phyloP scores from a whole-genome alignment of 2,797 vertebrate species.

The Schizopygopsis malacanthus region DNA sequence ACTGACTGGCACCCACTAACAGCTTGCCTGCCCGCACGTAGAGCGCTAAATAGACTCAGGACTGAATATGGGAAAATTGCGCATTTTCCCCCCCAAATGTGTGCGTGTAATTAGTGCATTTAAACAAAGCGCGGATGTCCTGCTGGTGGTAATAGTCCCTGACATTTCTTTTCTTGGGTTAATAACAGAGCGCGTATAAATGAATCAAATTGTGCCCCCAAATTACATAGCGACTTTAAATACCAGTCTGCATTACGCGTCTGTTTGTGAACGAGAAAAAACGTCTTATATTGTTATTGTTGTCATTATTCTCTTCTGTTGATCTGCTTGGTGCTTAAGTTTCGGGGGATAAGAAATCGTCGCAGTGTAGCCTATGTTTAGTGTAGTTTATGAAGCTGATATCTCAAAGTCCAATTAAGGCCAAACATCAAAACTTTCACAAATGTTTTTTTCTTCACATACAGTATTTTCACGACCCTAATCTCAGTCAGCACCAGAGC shows the following conservation, averaged over 20 bases:
- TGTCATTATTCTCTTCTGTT: slow-evolving; percentile 77
- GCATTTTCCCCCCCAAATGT: slow-evolving; percentile 69
- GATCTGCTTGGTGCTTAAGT: slow-evolving; percentile 78
- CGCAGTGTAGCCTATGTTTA: slow-evolving; percentile 37
- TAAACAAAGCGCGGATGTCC: slow-evolving; percentile 87
- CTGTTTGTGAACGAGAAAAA: slow-evolving; percentile 80
- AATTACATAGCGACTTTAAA: slow-evolving; percentile 87
- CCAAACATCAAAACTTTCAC: slow-evolving; percentile 7
- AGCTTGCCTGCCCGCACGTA: slow-evolving; percentile 72
- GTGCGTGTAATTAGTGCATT: slow-evolving; percentile 85
- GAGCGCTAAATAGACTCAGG: slow-evolving; percentile 71
- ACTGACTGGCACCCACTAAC: slow-evolving; percentile 64
- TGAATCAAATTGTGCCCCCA: slow-evolving; percentile 87
- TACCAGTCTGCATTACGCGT: slow-evolving; percentile 82
- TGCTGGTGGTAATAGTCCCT: slow-evolving; percentile 85
- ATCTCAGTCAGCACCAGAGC: slow-evolving; percentile 62
- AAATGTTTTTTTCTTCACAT: slow-evolving; percentile 65
- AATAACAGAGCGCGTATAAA: slow-evolving; percentile 87
- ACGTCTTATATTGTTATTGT: slow-evolving; percentile 84
- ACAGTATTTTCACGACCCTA: slow-evolving; percentile 66
- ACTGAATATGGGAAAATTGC: slow-evolving; percentile 80
- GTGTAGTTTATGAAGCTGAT: slow-evolving; percentile 21
- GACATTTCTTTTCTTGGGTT: slow-evolving; percentile 87
- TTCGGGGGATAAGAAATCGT: slow-evolving; percentile 59
- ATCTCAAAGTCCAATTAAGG: slow-evolving; percentile 1